phyloP scores from a whole-genome alignment of 2,113 vertebrate species.

The Pica pica region DNA sequence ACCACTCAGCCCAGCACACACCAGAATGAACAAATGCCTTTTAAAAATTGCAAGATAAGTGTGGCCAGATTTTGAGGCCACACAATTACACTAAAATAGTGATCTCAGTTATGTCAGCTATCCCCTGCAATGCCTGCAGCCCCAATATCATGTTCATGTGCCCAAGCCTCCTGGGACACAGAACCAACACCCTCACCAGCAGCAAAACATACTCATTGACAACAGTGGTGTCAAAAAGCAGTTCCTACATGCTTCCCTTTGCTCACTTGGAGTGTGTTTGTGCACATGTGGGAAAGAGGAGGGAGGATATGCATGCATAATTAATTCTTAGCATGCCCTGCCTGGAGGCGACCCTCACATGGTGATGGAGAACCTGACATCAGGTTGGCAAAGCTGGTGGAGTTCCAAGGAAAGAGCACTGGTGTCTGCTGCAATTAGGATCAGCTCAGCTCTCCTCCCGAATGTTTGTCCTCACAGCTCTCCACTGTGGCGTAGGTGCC shows the following conservation, averaged over 20 bases:
- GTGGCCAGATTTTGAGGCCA: not conserved
- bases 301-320: not conserved
- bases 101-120: not conserved
- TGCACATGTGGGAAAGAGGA: not conserved
- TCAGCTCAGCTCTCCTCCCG: slow-evolving; percentile 33
- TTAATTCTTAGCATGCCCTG: not conserved
- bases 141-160: not conserved
- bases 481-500: slow-evolving; percentile 39
- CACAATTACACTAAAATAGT: not conserved
- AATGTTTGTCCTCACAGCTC: slow-evolving; percentile 65
- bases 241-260: not conserved
- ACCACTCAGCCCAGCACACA: not conserved
- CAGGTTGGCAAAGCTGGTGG: slow-evolving; percentile 23
- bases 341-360: not conserved
- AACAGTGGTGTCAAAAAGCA: not conserved
- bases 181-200: not conserved
- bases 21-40: not conserved
- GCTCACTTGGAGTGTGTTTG: not conserved
- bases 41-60: not conserved
- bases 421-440: slow-evolving; percentile 53
- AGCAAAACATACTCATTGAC: not conserved
- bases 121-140: not conserved
- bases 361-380: slow-evolving; percentile 27
- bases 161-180: not conserved
- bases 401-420: not conserved